A percentile compares a stretch with the other conserved stretches of the same genome.
Evolutionary conservation across 2,797 vertebrate genomes (phyloP).

Genomic region (Galago senegalensis): DNA sequence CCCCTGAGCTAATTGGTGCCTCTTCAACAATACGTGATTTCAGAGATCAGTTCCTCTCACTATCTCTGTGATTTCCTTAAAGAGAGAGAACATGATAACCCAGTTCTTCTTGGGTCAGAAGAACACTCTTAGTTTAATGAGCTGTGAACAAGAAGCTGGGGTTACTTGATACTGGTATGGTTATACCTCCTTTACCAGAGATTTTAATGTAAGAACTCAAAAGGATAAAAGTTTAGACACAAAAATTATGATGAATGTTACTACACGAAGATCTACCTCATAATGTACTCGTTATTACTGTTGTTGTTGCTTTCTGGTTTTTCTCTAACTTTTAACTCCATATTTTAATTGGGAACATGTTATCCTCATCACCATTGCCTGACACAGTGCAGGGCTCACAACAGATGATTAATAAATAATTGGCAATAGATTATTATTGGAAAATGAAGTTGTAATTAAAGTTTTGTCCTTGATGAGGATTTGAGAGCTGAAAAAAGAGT

Average conservation of each 20-base stretch:
- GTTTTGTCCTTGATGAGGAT: background rate
- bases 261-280: background rate
- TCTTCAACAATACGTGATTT: background rate
- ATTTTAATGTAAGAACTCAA: background rate
- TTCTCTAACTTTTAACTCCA: background rate
- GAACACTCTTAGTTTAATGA: background rate
- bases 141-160: background rate
- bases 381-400: background rate
- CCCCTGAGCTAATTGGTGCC: background rate
- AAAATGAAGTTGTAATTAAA: background rate
- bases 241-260: background rate
- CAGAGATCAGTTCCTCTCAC: background rate
- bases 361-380: background rate
- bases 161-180: background rate
- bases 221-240: background rate
- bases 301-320: background rate
- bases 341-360: background rate
- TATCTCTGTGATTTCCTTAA: background rate
- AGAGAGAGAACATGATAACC: background rate
- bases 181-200: background rate
- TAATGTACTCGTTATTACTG: background rate
- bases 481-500: background rate
- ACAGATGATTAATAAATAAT: background rate
- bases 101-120: background rate
- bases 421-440: background rate